phyloP scores from a whole-genome alignment of 2,888 invertebrate genomes.

The Heterodera filipjevi region DNA sequence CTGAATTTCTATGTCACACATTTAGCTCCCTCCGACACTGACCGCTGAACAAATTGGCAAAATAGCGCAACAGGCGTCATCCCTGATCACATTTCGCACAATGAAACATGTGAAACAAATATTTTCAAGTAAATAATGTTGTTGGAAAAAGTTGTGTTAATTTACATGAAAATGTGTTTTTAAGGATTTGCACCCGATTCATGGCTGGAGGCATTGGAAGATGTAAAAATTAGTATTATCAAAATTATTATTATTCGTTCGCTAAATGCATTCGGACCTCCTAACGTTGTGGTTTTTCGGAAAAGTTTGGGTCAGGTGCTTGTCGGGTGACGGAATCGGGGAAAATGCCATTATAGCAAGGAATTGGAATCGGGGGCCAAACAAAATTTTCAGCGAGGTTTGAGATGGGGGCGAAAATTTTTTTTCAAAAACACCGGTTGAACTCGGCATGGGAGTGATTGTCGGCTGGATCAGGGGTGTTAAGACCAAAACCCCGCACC shows the following conservation, averaged over 20 bases:
- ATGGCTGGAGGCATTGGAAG: conserved; percentile 5
- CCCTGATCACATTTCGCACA: not conserved
- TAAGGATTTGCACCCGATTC: conserved; percentile 4
- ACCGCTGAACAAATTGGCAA: not conserved
- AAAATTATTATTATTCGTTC: not conserved
- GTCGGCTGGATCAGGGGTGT: no score
- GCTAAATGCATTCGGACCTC: no score
- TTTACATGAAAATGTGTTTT: not conserved
- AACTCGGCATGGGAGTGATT: no score
- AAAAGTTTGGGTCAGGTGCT: no score
- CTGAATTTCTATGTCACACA: not conserved
- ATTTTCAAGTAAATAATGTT: not conserved
- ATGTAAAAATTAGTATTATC: not conserved
- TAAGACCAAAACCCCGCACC: no score
- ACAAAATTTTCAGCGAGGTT: not conserved
- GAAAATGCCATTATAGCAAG: no score
- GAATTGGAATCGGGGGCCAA: no score
- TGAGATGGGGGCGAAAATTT: no score
- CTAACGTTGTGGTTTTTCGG: no score
- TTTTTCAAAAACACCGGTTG: no score
- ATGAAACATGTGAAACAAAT: not conserved
- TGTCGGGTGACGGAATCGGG: no score
- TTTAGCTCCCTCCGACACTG: not conserved
- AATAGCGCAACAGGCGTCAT: not conserved
- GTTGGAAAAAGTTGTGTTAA: not conserved